These are phyloP conservation scores for Carlito syrichta DNA, from an alignment of 2,113 vertebrate genomes.

Conservation along the genomic window DNA sequence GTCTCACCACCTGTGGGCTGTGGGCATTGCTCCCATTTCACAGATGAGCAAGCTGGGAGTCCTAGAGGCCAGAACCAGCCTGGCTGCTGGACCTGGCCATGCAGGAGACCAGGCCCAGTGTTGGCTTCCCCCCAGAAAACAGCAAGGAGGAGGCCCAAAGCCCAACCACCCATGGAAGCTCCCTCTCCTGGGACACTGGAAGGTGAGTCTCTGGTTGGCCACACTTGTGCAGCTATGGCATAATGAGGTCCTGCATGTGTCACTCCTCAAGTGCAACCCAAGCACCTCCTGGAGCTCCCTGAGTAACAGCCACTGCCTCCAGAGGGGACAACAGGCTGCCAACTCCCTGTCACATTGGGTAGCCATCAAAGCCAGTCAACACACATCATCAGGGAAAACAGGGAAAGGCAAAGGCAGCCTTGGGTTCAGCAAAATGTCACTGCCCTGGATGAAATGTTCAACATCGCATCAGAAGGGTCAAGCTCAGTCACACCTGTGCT, in stretches of 20 bases:
- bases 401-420: conserved; percentile 20
- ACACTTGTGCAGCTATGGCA: neutral
- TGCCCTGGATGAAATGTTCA: conserved; percentile 46
- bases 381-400: neutral
- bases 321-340: neutral
- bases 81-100: rapidly evolving
- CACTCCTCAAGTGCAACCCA: neutral
- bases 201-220: neutral
- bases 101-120: neutral
- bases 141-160: neutral
- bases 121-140: neutral
- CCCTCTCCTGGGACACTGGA: no score
- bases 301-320: neutral
- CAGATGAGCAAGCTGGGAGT: neutral
- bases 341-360: neutral
- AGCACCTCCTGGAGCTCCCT: neutral
- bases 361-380: conserved; percentile 51
- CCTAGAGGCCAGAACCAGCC: rapidly evolving
- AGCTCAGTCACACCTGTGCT: conserved; percentile 10
- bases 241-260: neutral
- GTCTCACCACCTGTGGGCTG: neutral
- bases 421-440: conserved; percentile 57
- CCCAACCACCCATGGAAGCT: neutral
- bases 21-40: rapidly evolving
- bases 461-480: conserved; percentile 55